Percentiles rank a stretch among this genome's conserved stretches.
These are phyloP conservation scores for Daphoenositta chrysoptera DNA, from an alignment of 2,113 vertebrate genomes.

Conservation along the genomic window DNA sequence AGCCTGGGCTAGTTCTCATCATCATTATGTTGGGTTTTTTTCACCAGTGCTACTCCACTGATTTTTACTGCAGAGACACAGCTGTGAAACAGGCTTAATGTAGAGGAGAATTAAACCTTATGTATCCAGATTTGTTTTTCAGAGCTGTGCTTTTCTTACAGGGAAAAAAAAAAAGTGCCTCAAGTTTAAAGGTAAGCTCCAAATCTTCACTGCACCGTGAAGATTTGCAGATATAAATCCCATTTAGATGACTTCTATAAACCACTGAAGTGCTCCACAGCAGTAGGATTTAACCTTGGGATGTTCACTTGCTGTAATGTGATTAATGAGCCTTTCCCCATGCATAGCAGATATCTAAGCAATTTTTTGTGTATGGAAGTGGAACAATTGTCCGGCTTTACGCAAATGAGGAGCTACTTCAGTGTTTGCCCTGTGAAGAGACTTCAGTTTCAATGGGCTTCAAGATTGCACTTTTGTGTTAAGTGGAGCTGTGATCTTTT, in stretches of 20 bases:
- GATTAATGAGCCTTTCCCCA: conserved; percentile 56
- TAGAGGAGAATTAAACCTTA: background rate
- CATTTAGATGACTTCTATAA: background rate
- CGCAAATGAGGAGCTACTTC: conserved; percentile 52
- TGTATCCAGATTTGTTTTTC: background rate
- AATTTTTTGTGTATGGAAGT: conserved; percentile 27
- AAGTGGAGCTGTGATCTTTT: conserved; percentile 62
- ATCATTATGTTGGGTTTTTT: accelerated
- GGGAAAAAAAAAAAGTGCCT: background rate
- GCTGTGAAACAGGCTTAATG: conserved; percentile 30
- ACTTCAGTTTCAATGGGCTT: conserved; percentile 61
- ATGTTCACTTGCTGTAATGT: conserved; percentile 31
- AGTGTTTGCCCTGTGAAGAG: conserved; percentile 57
- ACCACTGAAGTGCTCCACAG: background rate
- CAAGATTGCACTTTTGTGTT: conserved; percentile 62
- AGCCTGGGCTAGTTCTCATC: background rate
- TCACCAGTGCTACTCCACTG: background rate
- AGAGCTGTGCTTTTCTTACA: background rate
- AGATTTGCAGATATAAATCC: conserved; percentile 1
- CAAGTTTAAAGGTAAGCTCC: background rate
- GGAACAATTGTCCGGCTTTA: conserved; percentile 48
- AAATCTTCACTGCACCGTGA: accelerated
- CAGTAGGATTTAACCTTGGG: conserved; percentile 47
- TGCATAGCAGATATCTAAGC: conserved; percentile 33
- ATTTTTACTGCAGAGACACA: background rate